Percentiles rank a stretch among this genome's conserved stretches.
Evolutionary conservation across 2,888 invertebrate species (phyloP).

Genomic region (Sarcophaga subvicina): DNA sequence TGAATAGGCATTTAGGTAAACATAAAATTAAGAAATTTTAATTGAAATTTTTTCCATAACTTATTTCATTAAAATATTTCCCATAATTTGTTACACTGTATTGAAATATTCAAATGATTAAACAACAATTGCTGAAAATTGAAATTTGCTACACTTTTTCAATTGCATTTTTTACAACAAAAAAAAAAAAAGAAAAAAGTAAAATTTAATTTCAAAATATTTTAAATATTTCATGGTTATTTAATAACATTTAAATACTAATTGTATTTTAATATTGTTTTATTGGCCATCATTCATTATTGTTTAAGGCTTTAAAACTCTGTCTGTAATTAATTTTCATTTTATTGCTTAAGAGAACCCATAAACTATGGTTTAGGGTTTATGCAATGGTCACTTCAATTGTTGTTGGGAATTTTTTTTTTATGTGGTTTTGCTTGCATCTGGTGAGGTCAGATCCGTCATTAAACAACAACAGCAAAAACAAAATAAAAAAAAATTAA

Average conservation of each 20-base stretch:
- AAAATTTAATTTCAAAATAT: background rate
- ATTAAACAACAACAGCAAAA: background rate
- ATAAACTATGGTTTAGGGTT: background rate
- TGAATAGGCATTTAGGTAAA: too few species aligned
- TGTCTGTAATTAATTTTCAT: slow-evolving; percentile 43
- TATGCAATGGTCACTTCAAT: background rate
- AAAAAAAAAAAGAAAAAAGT: too few species aligned
- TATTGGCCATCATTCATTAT: slow-evolving; percentile 6
- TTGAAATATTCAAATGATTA: too few species aligned
- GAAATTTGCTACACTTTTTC: too few species aligned
- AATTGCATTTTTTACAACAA: too few species aligned
- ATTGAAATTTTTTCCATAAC: too few species aligned
- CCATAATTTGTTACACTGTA: too few species aligned
- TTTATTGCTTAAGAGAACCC: slow-evolving; percentile 34
- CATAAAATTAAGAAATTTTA: too few species aligned
- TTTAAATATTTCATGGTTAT: slow-evolving; percentile 20
- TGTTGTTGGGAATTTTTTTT: background rate
- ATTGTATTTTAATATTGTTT: slow-evolving; percentile 46
- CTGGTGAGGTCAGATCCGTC: slow-evolving; percentile 34
- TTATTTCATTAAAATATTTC: too few species aligned
- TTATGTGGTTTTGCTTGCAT: slow-evolving; percentile 18
- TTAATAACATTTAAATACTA: slow-evolving; percentile 25
- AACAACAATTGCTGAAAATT: too few species aligned
- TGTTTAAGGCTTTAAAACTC: slow-evolving; percentile 29
- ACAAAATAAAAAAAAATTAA: background rate